phyloP scores from a whole-genome alignment of 2,113 vertebrate species.

The Parotia lawesii region DNA sequence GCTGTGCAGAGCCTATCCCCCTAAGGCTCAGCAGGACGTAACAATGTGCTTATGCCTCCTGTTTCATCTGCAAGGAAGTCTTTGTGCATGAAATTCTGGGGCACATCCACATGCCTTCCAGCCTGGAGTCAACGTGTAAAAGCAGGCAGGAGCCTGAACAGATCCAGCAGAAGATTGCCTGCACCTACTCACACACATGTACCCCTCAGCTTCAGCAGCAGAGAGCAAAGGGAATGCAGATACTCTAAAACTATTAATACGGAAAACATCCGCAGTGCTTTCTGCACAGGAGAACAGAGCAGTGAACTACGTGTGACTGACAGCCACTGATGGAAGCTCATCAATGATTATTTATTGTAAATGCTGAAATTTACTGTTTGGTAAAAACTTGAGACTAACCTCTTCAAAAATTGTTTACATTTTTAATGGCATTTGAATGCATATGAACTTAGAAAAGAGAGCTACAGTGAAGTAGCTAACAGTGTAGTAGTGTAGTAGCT shows the following conservation, averaged over 20 bases:
- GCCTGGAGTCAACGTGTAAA: not conserved
- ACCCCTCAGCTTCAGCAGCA: not conserved
- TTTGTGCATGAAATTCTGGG: constrained; percentile 23
- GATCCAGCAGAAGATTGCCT: not conserved
- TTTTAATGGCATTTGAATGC: not conserved
- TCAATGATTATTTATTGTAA: not conserved
- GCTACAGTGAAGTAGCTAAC: not conserved
- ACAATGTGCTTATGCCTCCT: not conserved
- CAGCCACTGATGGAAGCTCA: not conserved
- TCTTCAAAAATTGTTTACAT: not conserved
- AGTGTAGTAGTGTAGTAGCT: no score
- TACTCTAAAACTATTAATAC: not conserved
- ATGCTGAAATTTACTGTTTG: not conserved
- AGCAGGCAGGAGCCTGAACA: not conserved
- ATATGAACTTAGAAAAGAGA: not conserved
- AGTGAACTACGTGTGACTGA: not conserved
- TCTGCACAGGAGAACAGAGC: not conserved
- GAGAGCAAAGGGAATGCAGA: not conserved
- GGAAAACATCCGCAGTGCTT: not conserved
- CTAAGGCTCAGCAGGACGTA: not conserved
- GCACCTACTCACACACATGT: not conserved
- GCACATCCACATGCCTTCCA: constrained; percentile 35
- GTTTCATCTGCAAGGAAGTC: not conserved
- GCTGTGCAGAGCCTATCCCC: not conserved
- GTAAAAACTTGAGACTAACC: not conserved